Evolutionary conservation across 2,888 invertebrate genomes (phyloP), one percentile per base, ranked within the genome.

Genomic region (Agonopterix heracliana): DNA sequence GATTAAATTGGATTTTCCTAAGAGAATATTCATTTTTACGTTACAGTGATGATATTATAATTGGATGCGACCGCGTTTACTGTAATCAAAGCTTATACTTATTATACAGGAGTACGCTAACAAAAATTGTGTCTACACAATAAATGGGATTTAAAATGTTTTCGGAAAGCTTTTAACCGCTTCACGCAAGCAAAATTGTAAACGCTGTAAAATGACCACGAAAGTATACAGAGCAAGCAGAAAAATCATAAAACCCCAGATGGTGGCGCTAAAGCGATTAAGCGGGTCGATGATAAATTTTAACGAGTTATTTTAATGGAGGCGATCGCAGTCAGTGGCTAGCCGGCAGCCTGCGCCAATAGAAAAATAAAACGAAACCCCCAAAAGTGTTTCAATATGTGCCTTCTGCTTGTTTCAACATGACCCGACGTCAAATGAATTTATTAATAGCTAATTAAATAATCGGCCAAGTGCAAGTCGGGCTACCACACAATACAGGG

Each of bases 261-360:
- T 88, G 86, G 81, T 85, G 83, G 84, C 78, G 85, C 81, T 87
- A 87, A 87, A 87, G 80, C 87, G 85, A 88, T 87, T 88, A 87
- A 87, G 82, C 87, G 83, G 85, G 81, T 81, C 84, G 87, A 88
- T 87, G 87, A 88, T 88, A 88, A 87, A 88, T 88, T 88, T 88
- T 88, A 88, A 88, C 87, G 87, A 88, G 87, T 86, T 86, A 88
- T 88, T 87, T 88, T 87, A 88, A 88, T 85, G 87, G 86, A 80
- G 80, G 84, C 84, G 83, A 88, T 88, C 86, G 79, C 81, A 84
- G 81, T 84, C 83, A 82, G 85, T 78, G 86, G 86, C 83, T 74
- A 73, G 75, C 78, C 78, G 71, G 80, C 83, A 79, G 81, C 77
- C 81, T 78, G 83, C 69, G 71, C 72, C 77, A 78, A 84, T 84